These are phyloP conservation scores for Arge pagana DNA, from an alignment of 2,888 invertebrate genomes.

Conservation along the genomic window DNA sequence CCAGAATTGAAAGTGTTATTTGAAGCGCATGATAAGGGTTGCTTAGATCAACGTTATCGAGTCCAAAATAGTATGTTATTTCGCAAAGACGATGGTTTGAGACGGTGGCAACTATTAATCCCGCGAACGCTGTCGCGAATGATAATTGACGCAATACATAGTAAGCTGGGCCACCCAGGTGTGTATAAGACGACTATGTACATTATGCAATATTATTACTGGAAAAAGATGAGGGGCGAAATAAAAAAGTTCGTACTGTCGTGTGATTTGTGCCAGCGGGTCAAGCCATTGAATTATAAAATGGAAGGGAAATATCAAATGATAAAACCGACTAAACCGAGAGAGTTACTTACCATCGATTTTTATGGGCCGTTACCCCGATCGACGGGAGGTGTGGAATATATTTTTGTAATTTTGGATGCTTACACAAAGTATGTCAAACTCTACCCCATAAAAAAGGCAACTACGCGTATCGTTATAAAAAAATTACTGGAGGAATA, in stretches of 20 bases:
- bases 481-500: conserved; percentile 14
- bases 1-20: not conserved
- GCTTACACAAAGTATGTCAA: conserved; percentile 23
- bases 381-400: conserved; percentile 23
- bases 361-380: conserved; percentile 29
- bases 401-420: conserved; percentile 28
- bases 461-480: conserved; percentile 9
- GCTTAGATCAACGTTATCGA: not conserved
- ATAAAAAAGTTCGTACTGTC: conserved; percentile 10
- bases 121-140: too few relatives aligned
- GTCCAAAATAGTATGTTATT: not conserved
- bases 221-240: conserved; percentile 16
- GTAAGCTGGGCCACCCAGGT: conserved; percentile 13
- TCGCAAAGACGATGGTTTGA: not conserved
- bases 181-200: conserved; percentile 20
- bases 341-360: conserved; percentile 26
- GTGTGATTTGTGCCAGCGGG: conserved; percentile 26
- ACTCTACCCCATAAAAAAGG: conserved; percentile 25
- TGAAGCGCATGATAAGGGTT: too few relatives aligned
- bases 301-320: conserved; percentile 26
- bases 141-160: conserved; percentile 3
- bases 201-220: conserved; percentile 16
- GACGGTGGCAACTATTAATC: too few relatives aligned
- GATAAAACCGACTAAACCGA: conserved; percentile 11
- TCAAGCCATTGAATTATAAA: conserved; percentile 17